Conservation (phyloP, 2,113 vertebrate species). For the Periophthalmus modestus region DNA sequence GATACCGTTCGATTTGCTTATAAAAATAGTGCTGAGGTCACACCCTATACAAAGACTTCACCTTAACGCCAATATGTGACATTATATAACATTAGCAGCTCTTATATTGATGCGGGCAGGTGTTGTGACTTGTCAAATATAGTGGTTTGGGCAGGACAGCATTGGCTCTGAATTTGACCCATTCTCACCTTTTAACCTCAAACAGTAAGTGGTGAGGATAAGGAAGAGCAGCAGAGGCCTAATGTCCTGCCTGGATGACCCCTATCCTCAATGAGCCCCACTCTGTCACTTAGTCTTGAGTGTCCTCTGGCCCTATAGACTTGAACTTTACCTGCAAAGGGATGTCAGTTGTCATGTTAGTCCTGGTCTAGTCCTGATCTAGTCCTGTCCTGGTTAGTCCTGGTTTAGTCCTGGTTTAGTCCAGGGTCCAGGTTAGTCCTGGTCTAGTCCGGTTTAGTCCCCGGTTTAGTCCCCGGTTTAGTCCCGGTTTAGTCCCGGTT, state of each 20-base stretch:
- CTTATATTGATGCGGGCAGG: slow-evolving; percentile 6
- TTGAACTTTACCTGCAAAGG: no score
- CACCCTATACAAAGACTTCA: slow-evolving; percentile 8
- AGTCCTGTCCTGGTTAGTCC: no score
- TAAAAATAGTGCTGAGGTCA: slow-evolving; percentile 18
- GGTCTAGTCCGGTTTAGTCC: no score
- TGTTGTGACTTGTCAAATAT: slow-evolving; percentile 3
- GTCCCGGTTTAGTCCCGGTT: no score
- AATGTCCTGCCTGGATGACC: background rate
- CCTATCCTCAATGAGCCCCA: no score
- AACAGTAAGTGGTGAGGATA: background rate
- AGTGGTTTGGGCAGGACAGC: background rate
- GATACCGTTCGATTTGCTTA: slow-evolving; percentile 3
- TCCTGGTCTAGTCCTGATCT: no score
- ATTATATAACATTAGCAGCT: background rate
- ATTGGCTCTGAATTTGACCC: background rate
- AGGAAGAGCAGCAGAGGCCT: background rate
- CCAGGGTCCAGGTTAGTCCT: no score
- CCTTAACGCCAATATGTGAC: slow-evolving; percentile 16
- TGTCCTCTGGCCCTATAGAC: no score
- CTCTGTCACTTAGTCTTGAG: no score
- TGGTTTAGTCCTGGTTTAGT: no score
- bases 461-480: no score
- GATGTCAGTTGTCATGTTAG: no score
- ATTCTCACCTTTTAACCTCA: slow-evolving; percentile 2